Base-by-base conservation (phyloP, 2,113 vertebrate species). In the Pampusana beccarii region DNA sequence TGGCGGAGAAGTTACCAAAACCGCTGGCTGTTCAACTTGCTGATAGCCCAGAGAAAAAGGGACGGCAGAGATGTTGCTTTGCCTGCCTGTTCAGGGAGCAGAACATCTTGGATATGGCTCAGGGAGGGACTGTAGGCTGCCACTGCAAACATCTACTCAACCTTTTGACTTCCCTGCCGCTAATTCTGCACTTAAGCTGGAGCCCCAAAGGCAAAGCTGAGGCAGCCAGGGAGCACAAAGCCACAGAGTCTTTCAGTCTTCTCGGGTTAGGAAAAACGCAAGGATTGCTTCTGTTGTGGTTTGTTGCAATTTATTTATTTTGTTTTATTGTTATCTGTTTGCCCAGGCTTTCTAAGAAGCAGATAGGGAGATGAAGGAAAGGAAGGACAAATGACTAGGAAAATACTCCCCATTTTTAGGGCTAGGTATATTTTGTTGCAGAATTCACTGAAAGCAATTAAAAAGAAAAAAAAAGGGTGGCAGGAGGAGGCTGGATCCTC, bases 261-360 rank as follows among this genome's bases (percentile, higher is more conserved):
- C 53, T 60, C 0, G 0, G 14, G 24, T 48, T 44, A 67, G 42
- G 53, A 73, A 51, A 66, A 88, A 51, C 0, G 14, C 5, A 4
- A 54, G 9, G 54, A 92, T 34, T 51, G 8, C 28, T 86, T 83
- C 51, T 70, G 19, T 26, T 92, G 70, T 69, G 78, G 84, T 51
- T 83, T 77, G 31, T 4, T 72, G 65, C 44, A 28, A 20, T 67
- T 92, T 84, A 20, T 67, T 92, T 84, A 16, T 21, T 74, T 92
- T 90, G 42, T 67, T 88, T 80, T 73, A 75, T 6, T 84, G 36
- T 26, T 62, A 31, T 18, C 54, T 84, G 18, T 33, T 84, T 79
- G 42, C 46, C 54, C 34, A 17, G 51, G 18, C 60, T 90, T 88
- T 92, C 74, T 56, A 73, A 28, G 67, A 40, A 77, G 42, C 16